A percentile compares a stretch with the other conserved stretches of the same genome.
These are phyloP conservation scores for Amaurobius ferox DNA, from an alignment of 2,888 invertebrate species.

Conservation along the genomic window DNA sequence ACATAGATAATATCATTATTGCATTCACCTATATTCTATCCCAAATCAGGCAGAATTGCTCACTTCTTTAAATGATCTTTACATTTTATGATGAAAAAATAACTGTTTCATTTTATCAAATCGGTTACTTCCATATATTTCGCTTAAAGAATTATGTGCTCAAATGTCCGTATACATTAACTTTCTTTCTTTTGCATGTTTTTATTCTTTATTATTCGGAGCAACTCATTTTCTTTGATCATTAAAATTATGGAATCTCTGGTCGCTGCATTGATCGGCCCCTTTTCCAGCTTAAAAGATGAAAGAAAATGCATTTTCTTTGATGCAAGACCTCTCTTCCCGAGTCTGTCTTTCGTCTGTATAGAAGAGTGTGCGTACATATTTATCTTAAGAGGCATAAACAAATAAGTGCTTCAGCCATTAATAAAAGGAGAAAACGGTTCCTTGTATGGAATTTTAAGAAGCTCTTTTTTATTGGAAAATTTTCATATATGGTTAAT, in stretches of 20 bases:
- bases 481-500: too few relatives aligned
- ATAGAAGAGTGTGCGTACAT: background rate
- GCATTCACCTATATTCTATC: too few relatives aligned
- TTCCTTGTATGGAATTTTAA: too few relatives aligned
- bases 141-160: too few relatives aligned
- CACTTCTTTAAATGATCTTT: too few relatives aligned
- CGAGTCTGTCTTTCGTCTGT: background rate
- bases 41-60: too few relatives aligned
- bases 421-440: background rate
- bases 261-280: conserved; percentile 27
- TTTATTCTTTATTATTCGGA: conserved; percentile 32
- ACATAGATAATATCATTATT: too few relatives aligned
- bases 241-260: conserved; percentile 64
- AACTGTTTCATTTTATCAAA: too few relatives aligned
- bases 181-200: conserved; percentile 6
- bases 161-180: too few relatives aligned
- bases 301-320: conserved; percentile 65
- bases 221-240: conserved; percentile 64
- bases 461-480: too few relatives aligned
- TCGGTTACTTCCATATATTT: too few relatives aligned
- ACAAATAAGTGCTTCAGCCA: conserved; percentile 17
- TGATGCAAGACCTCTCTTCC: conserved; percentile 36
- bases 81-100: too few relatives aligned
- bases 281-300: conserved; percentile 31
- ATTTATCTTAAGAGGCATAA: conserved; percentile 7